Evolutionary conservation across 2,113 vertebrate genomes (phyloP), one percentile per base, ranked within the genome.

Genomic region (Hippopotamus amphibius): DNA sequence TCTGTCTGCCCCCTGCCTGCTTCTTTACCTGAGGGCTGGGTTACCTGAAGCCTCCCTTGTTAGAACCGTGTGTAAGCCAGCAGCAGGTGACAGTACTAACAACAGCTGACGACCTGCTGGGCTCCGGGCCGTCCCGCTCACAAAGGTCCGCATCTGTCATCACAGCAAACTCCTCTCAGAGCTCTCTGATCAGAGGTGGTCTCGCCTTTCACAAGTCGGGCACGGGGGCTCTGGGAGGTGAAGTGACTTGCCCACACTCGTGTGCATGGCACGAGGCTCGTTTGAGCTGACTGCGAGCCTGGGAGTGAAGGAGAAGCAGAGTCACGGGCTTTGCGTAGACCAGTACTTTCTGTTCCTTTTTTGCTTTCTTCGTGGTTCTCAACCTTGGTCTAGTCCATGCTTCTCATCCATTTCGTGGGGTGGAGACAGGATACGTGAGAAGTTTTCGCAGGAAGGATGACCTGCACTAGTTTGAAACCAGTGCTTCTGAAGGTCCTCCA

Each of bases 41-140:
- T 21, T 1, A 0, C 21, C 69, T 24, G 48, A 28, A 55, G 59
- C 16, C 22, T 6, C 3, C 55, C n/a, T 6, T 16, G 61, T n/a
- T 13, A 5, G 37, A 69, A 1, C 59, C 3, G 46, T 7, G 16
- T 30, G 46, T 41, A 13, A 50, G 41, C 87, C 12, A 0, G 15
- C 59, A 28, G 15, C 12, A 3, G 4, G 1, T 17, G 5, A 7
- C 7, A 0, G 1, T 0, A 0, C 19, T 13, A 12, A 17, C 3
- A 48, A 33, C 21, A n/a, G 37, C 43, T 6, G 19, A 57, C 17
- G 7, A 0, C 26, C 43, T 16, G 3, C 66, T 6, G 0, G 0
- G 17, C 30, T 57, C 12, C 3, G 0, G 19, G 15, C 71, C 15
- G 5, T 53, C 41, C 19, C 15, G 77, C 17, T 22, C 1, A 22